phyloP scores from a whole-genome alignment of 2,888 invertebrate species.

The Fragum fragum region DNA sequence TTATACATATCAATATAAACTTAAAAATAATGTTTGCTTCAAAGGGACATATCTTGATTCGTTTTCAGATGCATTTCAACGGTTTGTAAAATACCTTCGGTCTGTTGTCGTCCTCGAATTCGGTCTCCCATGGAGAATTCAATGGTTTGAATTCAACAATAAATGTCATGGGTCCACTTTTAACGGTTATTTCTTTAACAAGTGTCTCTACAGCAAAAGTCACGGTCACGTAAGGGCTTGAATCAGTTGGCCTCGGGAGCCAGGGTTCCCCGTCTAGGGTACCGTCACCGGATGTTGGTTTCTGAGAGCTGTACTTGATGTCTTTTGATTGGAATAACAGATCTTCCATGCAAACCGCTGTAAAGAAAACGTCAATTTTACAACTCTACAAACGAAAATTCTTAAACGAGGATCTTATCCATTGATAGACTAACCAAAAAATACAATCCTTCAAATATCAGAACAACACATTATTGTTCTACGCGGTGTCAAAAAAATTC shows the following conservation, averaged over 20 bases:
- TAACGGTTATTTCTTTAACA: conserved; percentile 42
- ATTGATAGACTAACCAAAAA: too few species aligned
- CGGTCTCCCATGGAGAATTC: conserved; percentile 46
- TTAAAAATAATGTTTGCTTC: too few species aligned
- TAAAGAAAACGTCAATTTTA: too few species aligned
- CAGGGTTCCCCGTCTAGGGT: conserved; percentile 49
- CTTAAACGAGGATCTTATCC: too few species aligned
- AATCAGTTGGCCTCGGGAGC: conserved; percentile 38
- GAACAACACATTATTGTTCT: too few species aligned
- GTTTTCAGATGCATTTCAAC: too few species aligned
- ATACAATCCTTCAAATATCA: too few species aligned
- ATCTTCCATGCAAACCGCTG: conserved; percentile 51
- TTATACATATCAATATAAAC: too few species aligned
- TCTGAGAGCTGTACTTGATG: conserved; percentile 43
- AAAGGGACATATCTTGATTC: too few species aligned
- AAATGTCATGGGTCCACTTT: conserved; percentile 37
- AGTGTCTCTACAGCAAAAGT: conserved; percentile 47
- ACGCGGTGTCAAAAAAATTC: too few species aligned
- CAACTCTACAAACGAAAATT: too few species aligned
- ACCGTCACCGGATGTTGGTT: conserved; percentile 47
- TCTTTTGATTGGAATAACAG: conserved; percentile 21
- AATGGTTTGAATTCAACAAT: conserved; percentile 50
- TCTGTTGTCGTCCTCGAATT: conserved; percentile 41
- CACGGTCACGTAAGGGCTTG: conserved; percentile 42
- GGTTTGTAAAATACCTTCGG: conserved; percentile 58